These are phyloP conservation scores for Ciona savignyi DNA, from an alignment of 23 tunicate genomes.

Conservation along the genomic window DNA sequence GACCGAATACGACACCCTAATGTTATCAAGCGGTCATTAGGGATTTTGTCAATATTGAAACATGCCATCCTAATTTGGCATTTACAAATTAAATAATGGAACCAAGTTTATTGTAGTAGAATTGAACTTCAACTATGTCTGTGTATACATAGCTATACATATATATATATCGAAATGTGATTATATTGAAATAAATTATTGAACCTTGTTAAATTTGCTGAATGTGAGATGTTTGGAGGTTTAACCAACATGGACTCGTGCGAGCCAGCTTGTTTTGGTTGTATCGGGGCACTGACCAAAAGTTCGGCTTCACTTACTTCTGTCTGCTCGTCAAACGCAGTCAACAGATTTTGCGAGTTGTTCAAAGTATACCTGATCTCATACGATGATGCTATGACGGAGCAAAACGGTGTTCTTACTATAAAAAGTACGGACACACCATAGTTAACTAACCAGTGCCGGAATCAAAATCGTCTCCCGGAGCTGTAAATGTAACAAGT, in stretches of 20 bases:
- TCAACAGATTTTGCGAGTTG: not conserved
- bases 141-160: too few species aligned
- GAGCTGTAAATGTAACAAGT: slow-evolving; percentile 42
- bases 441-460: slow-evolving; percentile 29
- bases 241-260: not conserved
- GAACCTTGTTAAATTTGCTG: not conserved
- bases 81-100: too few species aligned
- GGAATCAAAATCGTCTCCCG: slow-evolving; percentile 52
- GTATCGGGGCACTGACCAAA: not conserved
- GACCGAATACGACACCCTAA: not conserved
- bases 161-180: too few species aligned
- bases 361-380: not conserved
- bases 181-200: too few species aligned
- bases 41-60: too few species aligned
- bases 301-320: not conserved
- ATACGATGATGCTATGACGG: not conserved
- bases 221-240: not conserved
- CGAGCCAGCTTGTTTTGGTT: not conserved
- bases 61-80: too few species aligned
- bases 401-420: too few species aligned
- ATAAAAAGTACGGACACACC: too few species aligned
- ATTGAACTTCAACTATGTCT: too few species aligned
- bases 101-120: too few species aligned
- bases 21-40: too few species aligned
- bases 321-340: not conserved